phyloP scores from a whole-genome alignment of 2,113 vertebrate species.

The Dolichallabes microphthalmus region DNA sequence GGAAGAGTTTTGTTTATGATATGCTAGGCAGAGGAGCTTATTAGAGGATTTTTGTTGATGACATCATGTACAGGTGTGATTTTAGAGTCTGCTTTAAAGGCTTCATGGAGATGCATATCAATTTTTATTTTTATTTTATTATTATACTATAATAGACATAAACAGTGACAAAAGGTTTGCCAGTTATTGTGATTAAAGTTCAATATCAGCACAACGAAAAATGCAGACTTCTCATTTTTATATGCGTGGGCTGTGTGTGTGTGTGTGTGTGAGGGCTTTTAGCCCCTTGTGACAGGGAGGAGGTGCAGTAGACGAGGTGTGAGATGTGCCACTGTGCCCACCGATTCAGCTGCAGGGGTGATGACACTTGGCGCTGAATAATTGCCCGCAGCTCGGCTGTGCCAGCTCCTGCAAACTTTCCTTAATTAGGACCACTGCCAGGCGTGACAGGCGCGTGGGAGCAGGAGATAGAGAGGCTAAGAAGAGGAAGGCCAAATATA shows the following conservation, averaged over 20 bases:
- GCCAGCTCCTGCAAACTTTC: slow-evolving; percentile 49
- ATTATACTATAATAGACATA: background rate
- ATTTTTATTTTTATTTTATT: background rate
- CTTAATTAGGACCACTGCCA: slow-evolving; percentile 54
- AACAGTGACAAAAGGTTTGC: background rate
- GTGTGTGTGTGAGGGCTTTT: slow-evolving; percentile 27
- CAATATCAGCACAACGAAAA: background rate
- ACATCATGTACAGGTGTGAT: background rate
- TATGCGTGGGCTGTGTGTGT: background rate
- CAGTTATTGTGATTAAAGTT: background rate
- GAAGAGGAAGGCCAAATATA: slow-evolving; percentile 34
- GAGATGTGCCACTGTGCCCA: slow-evolving; percentile 15
- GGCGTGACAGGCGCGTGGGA: slow-evolving; percentile 39
- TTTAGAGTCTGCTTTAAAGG: background rate
- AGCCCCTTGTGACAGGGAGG: background rate
- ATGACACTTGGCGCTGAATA: slow-evolving; percentile 53
- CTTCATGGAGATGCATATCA: background rate
- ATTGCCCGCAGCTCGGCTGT: slow-evolving; percentile 47
- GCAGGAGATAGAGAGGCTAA: slow-evolving; percentile 28
- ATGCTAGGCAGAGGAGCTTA: background rate
- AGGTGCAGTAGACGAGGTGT: slow-evolving; percentile 19
- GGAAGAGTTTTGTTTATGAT: too few species aligned
- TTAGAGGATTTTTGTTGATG: background rate
- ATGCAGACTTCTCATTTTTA: background rate
- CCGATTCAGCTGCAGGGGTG: slow-evolving; percentile 41